Percentiles rank a stretch among this genome's conserved stretches.
Conservation (phyloP, 2,113 vertebrate species). For the Neolamprologus devosi region DNA sequence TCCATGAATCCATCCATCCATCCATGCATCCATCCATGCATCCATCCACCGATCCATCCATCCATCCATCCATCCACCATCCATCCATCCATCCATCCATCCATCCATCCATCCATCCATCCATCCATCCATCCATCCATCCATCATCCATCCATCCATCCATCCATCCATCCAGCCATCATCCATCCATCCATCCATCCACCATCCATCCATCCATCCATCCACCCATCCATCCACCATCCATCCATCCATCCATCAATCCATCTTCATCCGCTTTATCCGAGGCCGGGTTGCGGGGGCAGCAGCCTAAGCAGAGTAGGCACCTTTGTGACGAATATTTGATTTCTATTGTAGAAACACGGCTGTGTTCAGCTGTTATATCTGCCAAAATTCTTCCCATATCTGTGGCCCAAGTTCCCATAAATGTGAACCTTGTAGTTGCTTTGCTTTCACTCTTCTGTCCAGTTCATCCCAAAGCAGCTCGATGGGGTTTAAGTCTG, state of each 20-base stretch:
- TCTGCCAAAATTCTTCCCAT: neutral
- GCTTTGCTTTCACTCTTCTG: neutral
- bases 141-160: no score
- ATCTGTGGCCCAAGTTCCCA: fast-evolving
- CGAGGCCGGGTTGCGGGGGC: neutral
- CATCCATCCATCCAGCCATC: no score
- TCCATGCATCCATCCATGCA: fast-evolving
- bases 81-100: fast-evolving
- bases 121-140: fast-evolving
- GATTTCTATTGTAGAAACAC: neutral
- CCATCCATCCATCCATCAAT: neutral
- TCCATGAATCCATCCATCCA: no score
- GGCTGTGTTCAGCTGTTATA: neutral
- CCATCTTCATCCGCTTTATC: neutral
- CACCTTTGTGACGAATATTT: neutral
- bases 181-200: no score
- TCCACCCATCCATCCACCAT: neutral
- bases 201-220: no score
- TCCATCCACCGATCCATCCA: fast-evolving
- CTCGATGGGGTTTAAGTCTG: neutral
- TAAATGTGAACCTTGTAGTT: fast-evolving
- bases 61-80: fast-evolving
- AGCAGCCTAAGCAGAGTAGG: neutral
- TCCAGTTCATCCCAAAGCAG: neutral
- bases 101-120: no score